Percentiles rank a stretch among this genome's conserved stretches.
These are phyloP conservation scores for Chloroceryle amazona DNA, from an alignment of 2,797 vertebrate species.

Conservation along the genomic window DNA sequence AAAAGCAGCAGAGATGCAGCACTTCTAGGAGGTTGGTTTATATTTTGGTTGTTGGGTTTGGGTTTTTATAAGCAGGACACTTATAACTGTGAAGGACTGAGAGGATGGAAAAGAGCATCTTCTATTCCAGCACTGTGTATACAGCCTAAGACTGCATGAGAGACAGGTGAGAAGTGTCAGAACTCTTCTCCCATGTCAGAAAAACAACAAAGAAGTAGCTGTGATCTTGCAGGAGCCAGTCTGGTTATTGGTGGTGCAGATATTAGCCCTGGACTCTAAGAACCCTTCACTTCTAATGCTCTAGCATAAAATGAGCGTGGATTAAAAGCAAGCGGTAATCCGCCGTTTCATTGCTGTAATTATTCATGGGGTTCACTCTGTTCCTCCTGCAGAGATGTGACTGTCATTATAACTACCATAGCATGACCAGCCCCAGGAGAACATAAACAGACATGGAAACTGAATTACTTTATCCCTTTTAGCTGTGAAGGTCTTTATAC, in stretches of 20 bases:
- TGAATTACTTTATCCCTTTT: constrained; percentile 55
- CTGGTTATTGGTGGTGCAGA: neutral
- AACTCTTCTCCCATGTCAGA: neutral
- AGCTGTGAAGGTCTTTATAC: constrained; percentile 7
- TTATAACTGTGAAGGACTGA: neutral
- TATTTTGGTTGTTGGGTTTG: no score
- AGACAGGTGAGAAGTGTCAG: neutral
- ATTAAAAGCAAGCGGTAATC: neutral
- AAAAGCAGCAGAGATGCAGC: fast-evolving
- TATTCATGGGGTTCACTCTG: neutral
- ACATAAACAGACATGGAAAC: constrained; percentile 9
- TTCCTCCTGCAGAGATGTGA: neutral
- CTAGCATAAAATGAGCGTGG: neutral
- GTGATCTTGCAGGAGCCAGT: neutral
- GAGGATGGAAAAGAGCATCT: neutral
- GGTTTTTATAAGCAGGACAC: neutral
- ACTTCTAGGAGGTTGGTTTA: neutral
- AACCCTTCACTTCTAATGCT: neutral
- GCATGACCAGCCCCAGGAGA: constrained; percentile 1
- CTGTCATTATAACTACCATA: neutral
- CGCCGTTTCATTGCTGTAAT: neutral
- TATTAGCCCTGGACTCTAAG: neutral
- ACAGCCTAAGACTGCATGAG: neutral
- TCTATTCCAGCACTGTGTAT: neutral
- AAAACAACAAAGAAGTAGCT: neutral